phyloP scores from a whole-genome alignment of 1,140 invertebrate species.

The Drosophila pallidifrons region DNA sequence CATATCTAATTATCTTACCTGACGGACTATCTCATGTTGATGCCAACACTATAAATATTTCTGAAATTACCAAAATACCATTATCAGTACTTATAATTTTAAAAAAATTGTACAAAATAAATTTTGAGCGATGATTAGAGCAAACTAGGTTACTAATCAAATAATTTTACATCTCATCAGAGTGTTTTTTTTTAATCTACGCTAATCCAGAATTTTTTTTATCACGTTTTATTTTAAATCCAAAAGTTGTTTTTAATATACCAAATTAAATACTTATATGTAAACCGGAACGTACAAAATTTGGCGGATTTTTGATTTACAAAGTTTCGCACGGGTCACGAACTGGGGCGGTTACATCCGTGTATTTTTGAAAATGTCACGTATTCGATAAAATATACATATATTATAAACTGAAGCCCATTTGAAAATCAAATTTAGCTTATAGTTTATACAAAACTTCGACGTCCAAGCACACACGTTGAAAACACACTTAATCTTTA shows the following conservation, averaged over 20 bases:
- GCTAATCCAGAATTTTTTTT: no score
- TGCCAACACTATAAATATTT: background rate
- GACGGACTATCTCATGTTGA: slow-evolving; percentile 1
- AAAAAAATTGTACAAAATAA: background rate
- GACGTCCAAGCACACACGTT: background rate
- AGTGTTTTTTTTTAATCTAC: no score
- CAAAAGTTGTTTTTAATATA: no score
- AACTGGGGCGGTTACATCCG: background rate
- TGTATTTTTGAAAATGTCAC: no score
- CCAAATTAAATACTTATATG: no score
- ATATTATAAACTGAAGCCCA: background rate
- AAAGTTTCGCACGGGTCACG: no score
- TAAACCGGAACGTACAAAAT: no score
- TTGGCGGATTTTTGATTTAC: no score
- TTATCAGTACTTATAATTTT: background rate
- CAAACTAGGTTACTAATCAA: no score
- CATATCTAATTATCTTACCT: background rate
- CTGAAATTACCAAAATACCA: background rate
- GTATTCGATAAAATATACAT: background rate
- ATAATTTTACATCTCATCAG: no score
- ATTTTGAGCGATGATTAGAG: no score
- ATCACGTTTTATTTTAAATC: no score
- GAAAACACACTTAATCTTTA: background rate
- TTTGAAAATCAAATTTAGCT: background rate
- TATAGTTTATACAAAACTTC: background rate